Evolutionary conservation across 2,113 vertebrate genomes (phyloP).

Genomic region (Alouatta palliata): DNA sequence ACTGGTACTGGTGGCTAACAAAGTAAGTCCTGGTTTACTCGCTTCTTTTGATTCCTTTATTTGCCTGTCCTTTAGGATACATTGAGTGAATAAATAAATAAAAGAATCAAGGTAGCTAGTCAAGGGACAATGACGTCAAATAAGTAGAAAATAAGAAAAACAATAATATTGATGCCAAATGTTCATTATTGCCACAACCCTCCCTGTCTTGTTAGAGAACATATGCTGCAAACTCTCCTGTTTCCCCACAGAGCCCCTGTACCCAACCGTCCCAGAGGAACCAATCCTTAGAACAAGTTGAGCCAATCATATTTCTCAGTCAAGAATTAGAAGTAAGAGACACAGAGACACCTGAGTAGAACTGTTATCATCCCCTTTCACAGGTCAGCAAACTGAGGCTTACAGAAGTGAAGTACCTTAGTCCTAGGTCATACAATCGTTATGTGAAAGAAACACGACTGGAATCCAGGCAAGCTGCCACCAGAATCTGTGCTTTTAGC

Average conservation of each 20-base stretch:
- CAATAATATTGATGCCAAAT: background rate
- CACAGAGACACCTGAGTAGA: background rate
- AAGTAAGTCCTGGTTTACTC: background rate
- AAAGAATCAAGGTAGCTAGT: background rate
- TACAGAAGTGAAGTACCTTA: background rate
- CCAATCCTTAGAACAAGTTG: background rate
- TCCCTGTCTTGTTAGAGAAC: background rate
- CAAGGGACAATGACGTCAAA: background rate
- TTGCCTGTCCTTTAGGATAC: background rate
- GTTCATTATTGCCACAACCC: background rate
- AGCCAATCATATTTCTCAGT: background rate
- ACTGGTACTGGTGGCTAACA: rapidly evolving
- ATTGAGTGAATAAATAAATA: background rate
- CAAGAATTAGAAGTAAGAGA: background rate
- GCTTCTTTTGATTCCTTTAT: background rate
- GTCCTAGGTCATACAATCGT: background rate
- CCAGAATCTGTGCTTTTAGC: background rate
- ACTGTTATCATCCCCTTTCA: background rate
- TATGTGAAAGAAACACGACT: background rate
- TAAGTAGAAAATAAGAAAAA: background rate
- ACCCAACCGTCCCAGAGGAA: background rate
- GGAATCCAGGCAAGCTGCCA: background rate
- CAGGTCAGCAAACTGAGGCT: background rate
- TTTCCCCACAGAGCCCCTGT: background rate
- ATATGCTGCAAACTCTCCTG: rapidly evolving